Conservation (phyloP, 2,113 vertebrate species). For the Ranitomeya imitator region DNA sequence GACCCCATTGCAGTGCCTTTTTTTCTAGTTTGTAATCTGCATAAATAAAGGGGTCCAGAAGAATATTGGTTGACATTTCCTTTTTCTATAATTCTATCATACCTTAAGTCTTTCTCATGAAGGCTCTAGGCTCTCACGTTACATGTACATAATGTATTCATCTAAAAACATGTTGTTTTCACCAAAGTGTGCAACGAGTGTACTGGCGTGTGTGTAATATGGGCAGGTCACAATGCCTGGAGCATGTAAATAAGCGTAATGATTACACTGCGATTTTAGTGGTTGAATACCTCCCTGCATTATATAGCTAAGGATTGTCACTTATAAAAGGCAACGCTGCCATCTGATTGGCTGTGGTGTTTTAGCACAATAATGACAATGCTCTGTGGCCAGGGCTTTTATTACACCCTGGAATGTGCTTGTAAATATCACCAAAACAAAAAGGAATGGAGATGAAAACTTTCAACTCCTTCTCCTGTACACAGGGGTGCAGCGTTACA, state of each 20-base stretch:
- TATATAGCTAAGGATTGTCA: slow-evolving; percentile 17
- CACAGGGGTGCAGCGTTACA: background rate
- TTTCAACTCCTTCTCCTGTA: background rate
- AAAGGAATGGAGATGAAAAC: background rate
- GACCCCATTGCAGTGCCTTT: background rate
- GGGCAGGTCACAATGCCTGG: background rate
- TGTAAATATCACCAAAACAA: background rate
- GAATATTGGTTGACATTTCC: background rate
- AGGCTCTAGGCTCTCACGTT: background rate
- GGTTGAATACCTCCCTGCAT: background rate
- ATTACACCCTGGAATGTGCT: slow-evolving; percentile 32
- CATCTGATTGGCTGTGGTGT: background rate
- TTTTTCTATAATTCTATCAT: background rate
- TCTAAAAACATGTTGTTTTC: slow-evolving; percentile 15
- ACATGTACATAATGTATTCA: background rate
- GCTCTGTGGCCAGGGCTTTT: background rate
- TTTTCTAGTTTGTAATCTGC: background rate
- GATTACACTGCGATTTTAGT: slow-evolving; percentile 12
- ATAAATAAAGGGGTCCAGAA: background rate
- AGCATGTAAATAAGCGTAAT: slow-evolving; percentile 20
- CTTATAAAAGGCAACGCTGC: background rate
- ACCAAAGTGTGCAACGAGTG: background rate
- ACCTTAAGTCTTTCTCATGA: background rate
- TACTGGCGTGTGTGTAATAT: background rate
- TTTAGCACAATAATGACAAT: slow-evolving; percentile 9